Evolutionary conservation across 2,113 vertebrate species (phyloP).

Genomic region (Athene noctua): DNA sequence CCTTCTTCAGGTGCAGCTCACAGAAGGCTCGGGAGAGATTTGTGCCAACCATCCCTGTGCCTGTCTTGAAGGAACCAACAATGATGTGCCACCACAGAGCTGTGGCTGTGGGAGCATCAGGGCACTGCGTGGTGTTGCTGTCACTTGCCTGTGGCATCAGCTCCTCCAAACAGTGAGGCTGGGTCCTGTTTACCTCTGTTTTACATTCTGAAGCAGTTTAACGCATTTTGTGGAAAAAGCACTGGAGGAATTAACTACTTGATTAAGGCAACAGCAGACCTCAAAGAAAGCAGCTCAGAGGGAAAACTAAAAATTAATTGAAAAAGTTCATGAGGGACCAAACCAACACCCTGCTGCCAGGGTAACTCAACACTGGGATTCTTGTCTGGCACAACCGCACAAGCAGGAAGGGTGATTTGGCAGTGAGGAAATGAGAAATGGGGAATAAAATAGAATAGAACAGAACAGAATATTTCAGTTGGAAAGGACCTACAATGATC

Average conservation of each 20-base stretch:
- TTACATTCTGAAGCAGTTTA: background rate
- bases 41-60: background rate
- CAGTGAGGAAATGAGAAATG: background rate
- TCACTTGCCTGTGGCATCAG: background rate
- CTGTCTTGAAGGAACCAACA: background rate
- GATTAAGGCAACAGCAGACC: background rate
- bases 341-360: background rate
- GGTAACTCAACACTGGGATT: background rate
- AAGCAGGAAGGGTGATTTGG: background rate
- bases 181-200: background rate
- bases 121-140: background rate
- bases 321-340: background rate
- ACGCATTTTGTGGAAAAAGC: background rate
- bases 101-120: background rate
- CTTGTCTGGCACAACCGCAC: background rate
- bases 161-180: background rate
- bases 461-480: background rate
- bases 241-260: background rate
- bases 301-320: background rate
- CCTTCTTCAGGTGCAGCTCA: background rate
- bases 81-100: rapidly evolving
- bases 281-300: background rate
- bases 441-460: background rate
- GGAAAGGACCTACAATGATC: background rate
- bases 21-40: background rate